phyloP scores from a whole-genome alignment of 2,113 vertebrate genomes.

The Neodontobutis hainanensis region DNA sequence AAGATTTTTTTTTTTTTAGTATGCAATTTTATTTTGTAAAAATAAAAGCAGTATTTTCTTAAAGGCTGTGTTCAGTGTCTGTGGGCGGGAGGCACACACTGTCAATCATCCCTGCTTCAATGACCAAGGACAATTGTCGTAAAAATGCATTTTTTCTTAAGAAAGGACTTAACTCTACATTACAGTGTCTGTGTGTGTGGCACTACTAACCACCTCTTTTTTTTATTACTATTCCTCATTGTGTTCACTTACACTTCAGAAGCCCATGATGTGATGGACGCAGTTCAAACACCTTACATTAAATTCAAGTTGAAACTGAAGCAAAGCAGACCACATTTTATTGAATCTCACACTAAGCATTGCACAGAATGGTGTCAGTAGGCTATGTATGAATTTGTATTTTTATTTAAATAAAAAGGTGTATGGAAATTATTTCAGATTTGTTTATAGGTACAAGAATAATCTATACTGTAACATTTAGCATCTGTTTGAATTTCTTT shows the following conservation, averaged over 20 bases:
- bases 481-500: neutral
- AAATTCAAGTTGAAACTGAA: constrained; percentile 39
- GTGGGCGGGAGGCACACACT: constrained; percentile 73
- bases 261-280: constrained; percentile 33
- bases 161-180: constrained; percentile 83
- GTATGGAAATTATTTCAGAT: neutral
- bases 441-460: neutral
- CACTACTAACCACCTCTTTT: constrained; percentile 28
- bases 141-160: constrained; percentile 80
- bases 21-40: neutral
- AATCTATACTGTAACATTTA: neutral
- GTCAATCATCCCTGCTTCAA: constrained; percentile 78
- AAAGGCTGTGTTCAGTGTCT: constrained; percentile 54
- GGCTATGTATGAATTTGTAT: too few species aligned
- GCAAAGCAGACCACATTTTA: constrained; percentile 29
- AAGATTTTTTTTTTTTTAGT: too few species aligned
- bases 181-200: constrained; percentile 49
- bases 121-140: constrained; percentile 80
- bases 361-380: constrained; percentile 6
- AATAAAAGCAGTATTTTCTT: constrained; percentile 2
- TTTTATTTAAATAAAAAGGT: neutral
- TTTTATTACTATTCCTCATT: constrained; percentile 35
- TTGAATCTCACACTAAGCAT: constrained; percentile 24
- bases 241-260: constrained; percentile 33
- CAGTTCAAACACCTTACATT: constrained; percentile 53